Percentiles rank a stretch among this genome's conserved stretches.
Conservation (phyloP, 2,113 vertebrate species). For the Cercocebus atys region DNA sequence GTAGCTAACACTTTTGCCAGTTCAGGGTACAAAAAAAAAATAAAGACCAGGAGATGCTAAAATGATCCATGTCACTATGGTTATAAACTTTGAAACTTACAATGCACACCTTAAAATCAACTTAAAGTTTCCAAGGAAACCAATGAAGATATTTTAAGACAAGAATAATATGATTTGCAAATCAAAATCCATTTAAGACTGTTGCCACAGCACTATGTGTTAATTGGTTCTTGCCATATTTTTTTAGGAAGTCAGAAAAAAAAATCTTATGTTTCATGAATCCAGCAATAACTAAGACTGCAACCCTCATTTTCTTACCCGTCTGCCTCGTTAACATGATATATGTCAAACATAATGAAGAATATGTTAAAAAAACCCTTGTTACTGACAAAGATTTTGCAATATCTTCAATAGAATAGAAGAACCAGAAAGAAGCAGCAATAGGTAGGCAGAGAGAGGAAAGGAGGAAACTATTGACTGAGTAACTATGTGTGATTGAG, state of each 20-base stretch:
- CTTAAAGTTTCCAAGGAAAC: slow-evolving; percentile 42
- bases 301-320: background rate
- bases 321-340: background rate
- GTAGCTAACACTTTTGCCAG: background rate
- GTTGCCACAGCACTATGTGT: background rate
- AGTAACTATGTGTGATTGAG: background rate
- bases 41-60: background rate
- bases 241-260: background rate
- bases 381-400: background rate
- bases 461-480: background rate
- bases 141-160: background rate
- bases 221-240: background rate
- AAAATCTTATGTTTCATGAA: background rate
- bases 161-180: background rate
- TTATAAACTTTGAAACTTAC: background rate
- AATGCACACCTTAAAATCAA: background rate
- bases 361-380: background rate
- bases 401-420: background rate
- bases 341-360: background rate
- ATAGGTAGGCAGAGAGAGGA: background rate
- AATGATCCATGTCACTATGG: background rate
- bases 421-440: background rate
- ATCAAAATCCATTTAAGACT: background rate
- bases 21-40: background rate
- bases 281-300: background rate